Base-by-base conservation (phyloP, 1,140 invertebrate genomes). In the Holcopasites calliopsidis region DNA sequence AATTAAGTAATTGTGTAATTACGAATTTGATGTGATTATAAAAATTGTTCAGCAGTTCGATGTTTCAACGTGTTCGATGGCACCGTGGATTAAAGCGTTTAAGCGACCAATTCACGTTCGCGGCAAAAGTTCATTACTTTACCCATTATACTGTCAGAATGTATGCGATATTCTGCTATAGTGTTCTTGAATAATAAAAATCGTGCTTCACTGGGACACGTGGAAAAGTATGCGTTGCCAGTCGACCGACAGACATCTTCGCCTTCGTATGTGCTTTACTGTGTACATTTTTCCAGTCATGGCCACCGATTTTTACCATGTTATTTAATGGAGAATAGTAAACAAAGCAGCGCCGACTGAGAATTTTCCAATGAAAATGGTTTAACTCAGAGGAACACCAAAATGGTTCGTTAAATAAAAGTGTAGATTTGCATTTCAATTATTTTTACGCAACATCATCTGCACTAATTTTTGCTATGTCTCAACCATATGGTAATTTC, bases 131-230 rank as follows among this genome's bases (percentile, higher is more conserved):
- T 68, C 47, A 65, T 79, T 75, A 21, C 18, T n/a, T 23, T 61
- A 52, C 52, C n/a, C 23, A 38, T 47, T 2, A 10, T 0, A 42
- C 33, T 33, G 13, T 10, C 31, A 44, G 57, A 4, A 47, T 16
- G 33, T 33, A 70, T n/a, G 23, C 21, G 71, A 66, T 57, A 68
- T 49, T 79, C 60, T 58, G 55, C 74, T 79, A 81, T 81, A 86
- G 44, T 54, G 28, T 60, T 82, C 49, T 23, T 88, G 66, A 88
- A 88, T 88, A 88, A 88, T 87, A 85, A 49, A 75, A 80, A 65
- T 28, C 55, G 18, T 26, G 70, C 13, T 28, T 82, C 62, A 81
- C 71, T 58, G 82, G 80, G 87, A 82, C 83, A 87, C 81, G 82
- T 87, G 77, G 84, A 87, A 86, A 79, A 76, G 72, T 75, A 71